Percentiles rank a stretch among this genome's conserved stretches.
Evolutionary conservation across 2,113 vertebrate species (phyloP).

Genomic region (Actenoides hombroni): DNA sequence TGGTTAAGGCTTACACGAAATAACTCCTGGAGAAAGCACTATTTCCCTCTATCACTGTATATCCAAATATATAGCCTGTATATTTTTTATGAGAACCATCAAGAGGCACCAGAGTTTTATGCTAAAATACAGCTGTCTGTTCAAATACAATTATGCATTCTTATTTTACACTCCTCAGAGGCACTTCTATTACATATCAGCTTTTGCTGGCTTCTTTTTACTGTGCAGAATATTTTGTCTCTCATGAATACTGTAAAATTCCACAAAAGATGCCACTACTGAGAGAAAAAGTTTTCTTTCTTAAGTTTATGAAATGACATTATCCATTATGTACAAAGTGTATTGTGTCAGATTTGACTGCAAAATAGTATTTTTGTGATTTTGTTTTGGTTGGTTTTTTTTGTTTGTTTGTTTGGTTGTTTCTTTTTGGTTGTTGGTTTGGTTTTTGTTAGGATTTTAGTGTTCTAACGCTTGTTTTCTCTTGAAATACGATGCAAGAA

Average conservation of each 20-base stretch:
- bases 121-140: not conserved
- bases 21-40: not conserved
- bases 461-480: not conserved
- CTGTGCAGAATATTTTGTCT: not conserved
- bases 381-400: too few relatives aligned
- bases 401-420: too few relatives aligned
- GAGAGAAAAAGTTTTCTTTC: not conserved
- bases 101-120: not conserved
- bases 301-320: not conserved
- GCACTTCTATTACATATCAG: not conserved
- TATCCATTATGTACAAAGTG: too few relatives aligned
- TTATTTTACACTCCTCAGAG: not conserved
- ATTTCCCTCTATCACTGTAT: not conserved
- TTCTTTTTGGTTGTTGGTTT: too few relatives aligned
- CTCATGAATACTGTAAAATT: accelerated
- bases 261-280: not conserved
- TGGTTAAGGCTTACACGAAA: not conserved
- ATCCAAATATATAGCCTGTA: not conserved
- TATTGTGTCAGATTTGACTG: not conserved
- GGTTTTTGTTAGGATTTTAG: not conserved
- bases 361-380: not conserved
- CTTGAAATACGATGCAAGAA: not conserved
- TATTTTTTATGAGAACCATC: not conserved
- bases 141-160: not conserved
- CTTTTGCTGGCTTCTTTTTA: not conserved